Evolutionary conservation across 2,888 invertebrate species (phyloP).

Genomic region (Acanthosepion lycidas): DNA sequence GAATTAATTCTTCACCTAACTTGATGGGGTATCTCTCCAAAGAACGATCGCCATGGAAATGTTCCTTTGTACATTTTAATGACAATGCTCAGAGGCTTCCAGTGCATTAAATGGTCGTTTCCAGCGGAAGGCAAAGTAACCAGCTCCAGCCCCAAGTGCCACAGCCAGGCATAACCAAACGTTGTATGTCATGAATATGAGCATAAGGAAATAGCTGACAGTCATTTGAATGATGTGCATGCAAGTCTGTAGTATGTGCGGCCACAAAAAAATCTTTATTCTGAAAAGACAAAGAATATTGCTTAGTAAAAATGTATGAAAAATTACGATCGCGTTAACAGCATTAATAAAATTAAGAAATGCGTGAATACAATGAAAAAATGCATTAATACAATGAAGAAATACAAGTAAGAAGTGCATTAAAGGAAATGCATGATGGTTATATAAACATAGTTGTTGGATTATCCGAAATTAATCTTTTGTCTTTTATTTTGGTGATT

Average conservation of each 20-base stretch:
- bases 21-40: neutral
- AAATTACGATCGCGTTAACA: neutral
- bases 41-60: neutral
- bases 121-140: constrained; percentile 95
- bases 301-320: too few species aligned
- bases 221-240: constrained; percentile 91
- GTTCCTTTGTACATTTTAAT: neutral
- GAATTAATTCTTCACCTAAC: neutral
- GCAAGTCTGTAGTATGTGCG: constrained; percentile 88
- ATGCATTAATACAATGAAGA: too few species aligned
- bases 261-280: constrained; percentile 82
- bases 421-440: too few species aligned
- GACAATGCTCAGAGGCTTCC: neutral
- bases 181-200: constrained; percentile 97
- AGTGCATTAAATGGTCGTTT: constrained; percentile 79
- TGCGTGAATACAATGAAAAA: too few species aligned
- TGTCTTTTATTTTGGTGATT: too few species aligned
- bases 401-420: too few species aligned
- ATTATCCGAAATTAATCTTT: too few species aligned
- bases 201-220: constrained; percentile 92
- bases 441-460: too few species aligned
- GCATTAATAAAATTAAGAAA: too few species aligned
- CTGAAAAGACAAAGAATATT: constrained; percentile 73
- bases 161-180: constrained; percentile 92
- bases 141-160: constrained; percentile 88